These are phyloP conservation scores for Catonia carolina DNA, from an alignment of 2,888 invertebrate species.

Conservation along the genomic window DNA sequence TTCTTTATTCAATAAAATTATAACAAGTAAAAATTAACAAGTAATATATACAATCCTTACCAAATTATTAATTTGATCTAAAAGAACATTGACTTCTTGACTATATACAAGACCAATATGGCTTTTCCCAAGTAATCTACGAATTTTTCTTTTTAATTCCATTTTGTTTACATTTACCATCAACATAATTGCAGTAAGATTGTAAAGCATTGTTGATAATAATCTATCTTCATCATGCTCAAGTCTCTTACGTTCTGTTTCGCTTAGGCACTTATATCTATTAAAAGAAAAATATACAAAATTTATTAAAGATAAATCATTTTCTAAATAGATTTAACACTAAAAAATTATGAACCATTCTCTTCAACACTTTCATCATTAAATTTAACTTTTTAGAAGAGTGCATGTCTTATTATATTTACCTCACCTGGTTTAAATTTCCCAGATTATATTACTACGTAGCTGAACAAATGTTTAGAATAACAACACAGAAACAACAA, in stretches of 20 bases:
- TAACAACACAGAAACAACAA: no score
- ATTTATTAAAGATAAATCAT: conserved; percentile 14
- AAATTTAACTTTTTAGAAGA: no score
- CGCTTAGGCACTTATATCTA: conserved; percentile 83
- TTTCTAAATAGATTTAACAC: background rate
- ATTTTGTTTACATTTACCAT: conserved; percentile 82
- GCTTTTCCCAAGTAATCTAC: conserved; percentile 92
- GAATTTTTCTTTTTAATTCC: conserved; percentile 77
- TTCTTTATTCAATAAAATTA: no score
- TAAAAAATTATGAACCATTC: no score
- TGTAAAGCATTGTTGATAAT: conserved; percentile 91
- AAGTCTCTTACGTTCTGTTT: conserved; percentile 85
- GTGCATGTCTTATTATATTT: no score
- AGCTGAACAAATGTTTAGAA: no score
- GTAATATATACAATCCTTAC: conserved; percentile 49
- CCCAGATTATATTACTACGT: no score
- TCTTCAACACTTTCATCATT: no score
- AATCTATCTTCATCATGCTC: conserved; percentile 98
- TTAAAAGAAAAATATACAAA: conserved; percentile 19
- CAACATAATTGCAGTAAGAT: conserved; percentile 91
- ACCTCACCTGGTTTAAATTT: no score
- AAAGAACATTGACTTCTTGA: conserved; percentile 91
- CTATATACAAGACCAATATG: conserved; percentile 97
- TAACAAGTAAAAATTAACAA: no score
- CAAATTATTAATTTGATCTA: conserved; percentile 90